phyloP scores from a whole-genome alignment of 1,140 invertebrate genomes.

The Tetraneura akinire region DNA sequence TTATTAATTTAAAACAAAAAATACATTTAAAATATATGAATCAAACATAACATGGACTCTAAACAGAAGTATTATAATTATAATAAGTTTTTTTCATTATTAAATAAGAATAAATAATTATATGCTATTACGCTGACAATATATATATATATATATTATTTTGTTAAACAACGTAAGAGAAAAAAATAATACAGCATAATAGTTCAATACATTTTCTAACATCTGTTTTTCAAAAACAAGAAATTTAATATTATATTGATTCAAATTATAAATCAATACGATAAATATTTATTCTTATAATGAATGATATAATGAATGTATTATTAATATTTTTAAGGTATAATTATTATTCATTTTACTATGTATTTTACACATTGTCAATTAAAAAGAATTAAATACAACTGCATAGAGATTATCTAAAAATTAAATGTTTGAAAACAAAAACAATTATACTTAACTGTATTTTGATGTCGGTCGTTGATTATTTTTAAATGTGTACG shows the following conservation, averaged over 20 bases:
- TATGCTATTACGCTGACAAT: not conserved
- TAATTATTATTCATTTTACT: not conserved
- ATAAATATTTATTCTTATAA: too few species aligned
- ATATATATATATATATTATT: not conserved
- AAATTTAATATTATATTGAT: not conserved
- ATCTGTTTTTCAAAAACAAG: not conserved
- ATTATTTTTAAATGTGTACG: not conserved
- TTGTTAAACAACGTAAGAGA: not conserved
- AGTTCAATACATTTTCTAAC: not conserved
- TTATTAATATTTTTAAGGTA: not conserved
- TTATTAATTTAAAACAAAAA: not conserved
- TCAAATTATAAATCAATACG: too few species aligned
- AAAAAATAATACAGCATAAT: not conserved
- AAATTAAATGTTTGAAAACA: not conserved
- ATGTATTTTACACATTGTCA: too few species aligned
- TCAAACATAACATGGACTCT: conserved; percentile 8
- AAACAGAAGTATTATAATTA: not conserved
- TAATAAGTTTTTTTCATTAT: not conserved
- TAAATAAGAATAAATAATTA: not conserved
- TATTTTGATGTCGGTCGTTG: not conserved
- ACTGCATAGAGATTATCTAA: not conserved
- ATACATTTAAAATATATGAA: not conserved
- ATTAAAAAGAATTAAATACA: conserved; percentile 9
- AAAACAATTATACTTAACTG: too few species aligned
- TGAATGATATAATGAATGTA: too few species aligned